Conservation (phyloP, 2,797 vertebrate genomes). For the Simalia tracyae region DNA sequence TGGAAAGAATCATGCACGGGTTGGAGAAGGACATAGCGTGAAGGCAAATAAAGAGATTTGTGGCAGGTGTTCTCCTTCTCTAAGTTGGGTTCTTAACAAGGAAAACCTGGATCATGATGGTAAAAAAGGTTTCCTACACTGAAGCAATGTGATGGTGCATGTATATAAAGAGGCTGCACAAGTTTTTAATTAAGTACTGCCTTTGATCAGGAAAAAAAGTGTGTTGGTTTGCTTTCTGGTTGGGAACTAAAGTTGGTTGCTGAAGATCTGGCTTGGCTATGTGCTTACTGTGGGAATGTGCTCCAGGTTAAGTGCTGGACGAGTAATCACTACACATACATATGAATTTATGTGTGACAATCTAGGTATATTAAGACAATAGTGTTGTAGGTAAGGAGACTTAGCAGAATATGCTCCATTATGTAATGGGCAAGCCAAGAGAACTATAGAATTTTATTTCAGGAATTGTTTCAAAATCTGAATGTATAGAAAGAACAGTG, state of each 20-base stretch:
- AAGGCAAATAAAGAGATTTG: neutral
- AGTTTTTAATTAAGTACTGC: no score
- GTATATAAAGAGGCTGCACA: neutral
- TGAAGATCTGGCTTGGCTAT: neutral
- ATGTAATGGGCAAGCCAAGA: neutral
- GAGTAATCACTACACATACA: neutral
- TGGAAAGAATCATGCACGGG: neutral
- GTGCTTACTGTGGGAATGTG: neutral
- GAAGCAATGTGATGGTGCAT: neutral
- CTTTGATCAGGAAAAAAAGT: no score
- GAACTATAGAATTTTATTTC: constrained; percentile 8
- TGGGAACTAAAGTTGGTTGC: neutral
- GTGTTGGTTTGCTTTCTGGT: no score
- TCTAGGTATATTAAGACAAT: neutral
- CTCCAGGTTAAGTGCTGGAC: neutral
- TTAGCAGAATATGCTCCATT: neutral
- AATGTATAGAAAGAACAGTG: neutral
- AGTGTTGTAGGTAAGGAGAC: neutral
- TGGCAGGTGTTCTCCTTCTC: neutral
- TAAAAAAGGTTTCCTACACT: neutral
- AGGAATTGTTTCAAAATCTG: neutral
- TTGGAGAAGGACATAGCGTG: neutral
- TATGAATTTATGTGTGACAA: neutral
- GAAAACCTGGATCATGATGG: neutral
- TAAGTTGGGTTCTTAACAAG: neutral